Evolutionary conservation across 1,140 invertebrate genomes (phyloP).

Genomic region (Cydia amplana): DNA sequence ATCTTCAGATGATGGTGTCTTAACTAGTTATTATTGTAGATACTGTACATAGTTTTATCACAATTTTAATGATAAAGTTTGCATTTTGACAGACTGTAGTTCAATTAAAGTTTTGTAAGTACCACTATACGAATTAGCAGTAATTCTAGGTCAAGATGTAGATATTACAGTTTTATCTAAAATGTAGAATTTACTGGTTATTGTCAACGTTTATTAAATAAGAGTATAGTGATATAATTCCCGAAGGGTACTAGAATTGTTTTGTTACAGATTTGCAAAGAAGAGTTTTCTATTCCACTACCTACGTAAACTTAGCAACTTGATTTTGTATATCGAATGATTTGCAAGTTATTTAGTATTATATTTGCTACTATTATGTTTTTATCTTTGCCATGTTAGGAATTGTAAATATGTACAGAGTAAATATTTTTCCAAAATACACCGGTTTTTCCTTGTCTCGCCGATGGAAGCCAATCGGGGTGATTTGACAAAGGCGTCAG

Average conservation of each 20-base stretch:
- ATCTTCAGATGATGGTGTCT: conserved; percentile 63
- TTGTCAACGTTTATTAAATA: conserved; percentile 4
- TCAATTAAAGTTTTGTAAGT: conserved; percentile 39
- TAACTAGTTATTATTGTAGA: conserved; percentile 33
- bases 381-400: conserved; percentile 34
- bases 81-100: conserved; percentile 41
- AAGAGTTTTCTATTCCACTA: not conserved
- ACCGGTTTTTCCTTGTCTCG: conserved; percentile 35
- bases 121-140: conserved; percentile 21
- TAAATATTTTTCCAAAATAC: conserved; percentile 67
- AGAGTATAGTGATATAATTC: conserved; percentile 9
- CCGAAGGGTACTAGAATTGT: not conserved
- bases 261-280: conserved; percentile 3
- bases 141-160: conserved; percentile 29
- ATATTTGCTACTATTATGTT: conserved; percentile 31
- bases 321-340: conserved; percentile 31
- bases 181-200: not conserved
- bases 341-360: conserved; percentile 36
- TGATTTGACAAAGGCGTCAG: conserved; percentile 28
- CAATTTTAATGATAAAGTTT: conserved; percentile 32
- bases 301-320: conserved; percentile 19
- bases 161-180: conserved; percentile 20
- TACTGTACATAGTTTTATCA: conserved; percentile 47
- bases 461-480: conserved; percentile 16
- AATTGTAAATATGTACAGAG: conserved; percentile 64